Base-by-base conservation (phyloP, 2,113 vertebrate species). In the Athene noctua region DNA sequence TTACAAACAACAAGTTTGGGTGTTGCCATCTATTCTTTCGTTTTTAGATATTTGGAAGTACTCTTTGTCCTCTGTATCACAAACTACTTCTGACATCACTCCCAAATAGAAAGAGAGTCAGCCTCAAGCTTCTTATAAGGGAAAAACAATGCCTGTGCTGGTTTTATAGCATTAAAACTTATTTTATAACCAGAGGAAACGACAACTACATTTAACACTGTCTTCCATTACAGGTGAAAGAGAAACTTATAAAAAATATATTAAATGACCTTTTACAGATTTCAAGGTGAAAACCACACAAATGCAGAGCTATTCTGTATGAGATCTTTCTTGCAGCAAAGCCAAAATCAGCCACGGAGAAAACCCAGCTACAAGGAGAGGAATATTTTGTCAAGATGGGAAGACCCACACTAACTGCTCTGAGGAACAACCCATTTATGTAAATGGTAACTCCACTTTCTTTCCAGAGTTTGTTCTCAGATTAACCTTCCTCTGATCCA, bases 291-390 rank as follows among this genome's bases (percentile, higher is more conserved):
- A 80, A 63, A 9, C 3, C 30, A 34, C 30, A 4, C 2, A 13
- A 32, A 40, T 0, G 4, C 51, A 68, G 57, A 75, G 79, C 27
- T 25, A 10, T 4, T 38, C 32, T 23, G 25, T 3, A 2, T 1
- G 46, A 57, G 55, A 6, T 17, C 2, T 74, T 54, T 32, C 32
- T 6, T 1, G 5, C 52, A 26, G 57, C 26, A 11, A 40, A 57
- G 58, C 80, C 34, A 0, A 1, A 42, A 51, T 4, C 84, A 87
- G 44, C 36, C 59, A 11, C 0, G 0, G n/a, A 63, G 36, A 21
- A 34, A 23, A 10, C 23, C 12, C 4, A 42, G 34, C 34, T 15
- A 3, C 46, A 11, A 9, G 46, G 19, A 30, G 30, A 51, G 62
- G 61, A 75, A 5, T 6, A 27, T 9, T 40, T 21, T n/a, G 78